Evolutionary conservation across 2,888 invertebrate genomes (phyloP).

Genomic region (Steinernema hermaphroditum): DNA sequence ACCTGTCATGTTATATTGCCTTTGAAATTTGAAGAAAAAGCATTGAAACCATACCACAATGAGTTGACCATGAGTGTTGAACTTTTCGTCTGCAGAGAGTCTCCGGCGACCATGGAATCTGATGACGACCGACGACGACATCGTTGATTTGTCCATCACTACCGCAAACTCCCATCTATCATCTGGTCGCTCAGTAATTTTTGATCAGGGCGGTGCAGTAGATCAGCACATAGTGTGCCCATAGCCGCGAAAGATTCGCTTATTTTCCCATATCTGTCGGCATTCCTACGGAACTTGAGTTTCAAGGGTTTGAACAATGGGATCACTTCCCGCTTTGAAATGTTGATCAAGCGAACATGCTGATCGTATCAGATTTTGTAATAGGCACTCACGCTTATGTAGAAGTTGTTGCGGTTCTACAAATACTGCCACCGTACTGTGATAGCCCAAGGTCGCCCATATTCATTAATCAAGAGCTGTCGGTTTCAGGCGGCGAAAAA

Average conservation of each 20-base stretch:
- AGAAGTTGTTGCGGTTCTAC: conserved; percentile 15
- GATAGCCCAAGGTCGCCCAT: conserved; percentile 24
- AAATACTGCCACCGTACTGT: conserved; percentile 4
- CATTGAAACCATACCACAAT: too few species aligned
- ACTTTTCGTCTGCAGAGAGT: too few species aligned
- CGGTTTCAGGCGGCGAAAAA: conserved; percentile 6
- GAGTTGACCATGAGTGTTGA: too few species aligned
- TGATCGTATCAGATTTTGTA: too few species aligned
- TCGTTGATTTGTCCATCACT: neutral
- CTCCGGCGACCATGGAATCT: neutral
- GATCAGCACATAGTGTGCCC: conserved; percentile 19
- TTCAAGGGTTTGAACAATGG: too few species aligned
- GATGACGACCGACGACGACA: neutral
- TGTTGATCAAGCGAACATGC: too few species aligned
- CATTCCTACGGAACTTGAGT: too few species aligned
- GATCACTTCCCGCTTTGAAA: too few species aligned
- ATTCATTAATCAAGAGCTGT: conserved; percentile 16
- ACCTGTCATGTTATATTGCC: too few species aligned
- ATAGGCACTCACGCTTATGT: too few species aligned
- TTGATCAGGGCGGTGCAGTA: conserved; percentile 30
- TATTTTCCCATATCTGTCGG: neutral
- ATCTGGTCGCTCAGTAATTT: conserved; percentile 27
- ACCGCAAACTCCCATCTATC: conserved; percentile 31
- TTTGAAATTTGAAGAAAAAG: too few species aligned
- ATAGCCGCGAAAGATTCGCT: neutral